Evolutionary conservation across 2,797 vertebrate genomes (phyloP).

Genomic region (Artibeus lituratus): DNA sequence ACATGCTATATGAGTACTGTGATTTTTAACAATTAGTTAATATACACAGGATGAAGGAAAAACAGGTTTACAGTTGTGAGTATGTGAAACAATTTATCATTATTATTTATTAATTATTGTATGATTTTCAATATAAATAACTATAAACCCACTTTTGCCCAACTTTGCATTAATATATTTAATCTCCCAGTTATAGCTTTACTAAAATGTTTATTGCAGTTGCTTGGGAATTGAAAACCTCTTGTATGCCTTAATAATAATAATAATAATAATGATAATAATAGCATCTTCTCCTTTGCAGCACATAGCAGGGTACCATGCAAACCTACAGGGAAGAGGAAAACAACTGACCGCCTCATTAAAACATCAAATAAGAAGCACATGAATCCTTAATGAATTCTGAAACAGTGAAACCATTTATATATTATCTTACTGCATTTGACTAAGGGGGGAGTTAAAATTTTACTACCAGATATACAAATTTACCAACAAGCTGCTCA

Average conservation of each 20-base stretch:
- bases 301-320: neutral
- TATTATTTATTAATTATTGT: neutral
- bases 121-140: neutral
- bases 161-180: neutral
- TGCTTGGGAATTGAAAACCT: neutral
- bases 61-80: neutral
- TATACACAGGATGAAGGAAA: neutral
- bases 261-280: neutral
- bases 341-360: neutral
- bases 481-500: constrained; percentile 30
- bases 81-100: neutral
- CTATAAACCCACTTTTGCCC: neutral
- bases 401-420: constrained; percentile 5
- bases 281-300: neutral
- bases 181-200: neutral
- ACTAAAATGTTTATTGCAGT: neutral
- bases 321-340: neutral
- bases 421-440: neutral
- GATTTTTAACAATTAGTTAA: neutral
- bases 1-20: neutral
- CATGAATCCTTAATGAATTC: neutral
- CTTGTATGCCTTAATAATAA: neutral
- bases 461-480: neutral
- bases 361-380: constrained; percentile 24
- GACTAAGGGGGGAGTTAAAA: neutral